These are phyloP conservation scores for Dolichallabes microphthalmus DNA, from an alignment of 2,113 vertebrate genomes.

Conservation along the genomic window DNA sequence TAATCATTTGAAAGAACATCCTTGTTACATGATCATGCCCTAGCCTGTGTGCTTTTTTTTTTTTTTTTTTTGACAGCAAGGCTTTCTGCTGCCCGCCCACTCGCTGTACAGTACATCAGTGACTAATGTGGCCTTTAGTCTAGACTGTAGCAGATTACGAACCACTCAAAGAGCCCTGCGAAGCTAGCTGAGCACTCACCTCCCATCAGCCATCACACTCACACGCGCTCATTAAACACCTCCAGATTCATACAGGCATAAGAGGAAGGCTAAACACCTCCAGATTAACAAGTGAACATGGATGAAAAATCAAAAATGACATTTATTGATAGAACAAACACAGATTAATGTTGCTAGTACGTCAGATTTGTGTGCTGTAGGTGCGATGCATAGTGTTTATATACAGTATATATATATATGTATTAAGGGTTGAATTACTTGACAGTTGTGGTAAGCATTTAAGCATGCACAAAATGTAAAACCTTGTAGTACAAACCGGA, in stretches of 20 bases:
- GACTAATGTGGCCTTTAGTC: constrained; percentile 67
- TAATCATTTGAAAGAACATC: background rate
- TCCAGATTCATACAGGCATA: constrained; percentile 34
- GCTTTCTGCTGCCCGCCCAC: constrained; percentile 41
- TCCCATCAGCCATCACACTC: constrained; percentile 33
- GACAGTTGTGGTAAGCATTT: background rate
- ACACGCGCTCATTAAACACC: constrained; percentile 49
- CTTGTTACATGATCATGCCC: constrained; percentile 11
- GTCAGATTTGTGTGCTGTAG: background rate
- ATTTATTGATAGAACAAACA: background rate
- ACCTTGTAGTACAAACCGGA: no score
- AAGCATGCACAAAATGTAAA: background rate
- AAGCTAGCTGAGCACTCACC: constrained; percentile 37
- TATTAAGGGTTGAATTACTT: background rate
- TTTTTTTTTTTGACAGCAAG: constrained; percentile 28
- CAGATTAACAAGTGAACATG: constrained; percentile 4
- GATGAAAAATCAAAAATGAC: background rate
- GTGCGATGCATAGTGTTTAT: background rate
- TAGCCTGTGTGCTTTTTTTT: constrained; percentile 22
- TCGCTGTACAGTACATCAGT: constrained; percentile 46
- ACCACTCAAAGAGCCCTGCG: constrained; percentile 40
- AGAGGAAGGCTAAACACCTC: constrained; percentile 18
- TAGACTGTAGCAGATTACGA: constrained; percentile 55
- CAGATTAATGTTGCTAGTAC: background rate
- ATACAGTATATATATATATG: background rate